Conservation (phyloP, 2,797 vertebrate species). For the Neosilurus mollespiculum region DNA sequence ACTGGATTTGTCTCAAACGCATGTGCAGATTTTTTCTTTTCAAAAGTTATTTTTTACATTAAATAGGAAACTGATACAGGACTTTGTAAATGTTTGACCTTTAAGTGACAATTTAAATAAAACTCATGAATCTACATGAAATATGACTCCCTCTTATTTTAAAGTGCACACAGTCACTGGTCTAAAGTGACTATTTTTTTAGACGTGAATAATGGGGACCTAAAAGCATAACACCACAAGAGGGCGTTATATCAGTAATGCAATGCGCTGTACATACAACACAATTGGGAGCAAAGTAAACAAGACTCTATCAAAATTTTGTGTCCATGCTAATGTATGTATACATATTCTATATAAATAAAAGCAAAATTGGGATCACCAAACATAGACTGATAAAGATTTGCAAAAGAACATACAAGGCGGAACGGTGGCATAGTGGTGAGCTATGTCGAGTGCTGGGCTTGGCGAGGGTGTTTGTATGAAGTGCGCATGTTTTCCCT, state of each 20-base stretch:
- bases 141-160: not conserved
- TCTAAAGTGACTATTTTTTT: not conserved
- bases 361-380: not conserved
- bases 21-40: not conserved
- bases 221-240: not conserved
- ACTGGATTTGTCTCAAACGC: not conserved
- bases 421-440: too few relatives aligned
- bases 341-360: not conserved
- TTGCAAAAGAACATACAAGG: not conserved
- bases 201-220: not conserved
- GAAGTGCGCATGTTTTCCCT: too few relatives aligned
- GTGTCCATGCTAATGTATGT: not conserved
- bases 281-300: not conserved
- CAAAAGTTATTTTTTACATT: not conserved
- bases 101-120: not conserved
- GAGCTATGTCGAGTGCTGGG: too few relatives aligned
- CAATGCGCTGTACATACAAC: too few relatives aligned
- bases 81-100: slow-evolving; percentile 2
- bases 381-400: not conserved
- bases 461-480: too few relatives aligned
- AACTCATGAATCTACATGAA: not conserved
- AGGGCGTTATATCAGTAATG: not conserved
- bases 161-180: not conserved
- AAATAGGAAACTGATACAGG: slow-evolving; percentile 1
- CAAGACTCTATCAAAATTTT: not conserved